Base-by-base conservation (phyloP, 2,113 vertebrate species). In the Opisthocomus hoazin region DNA sequence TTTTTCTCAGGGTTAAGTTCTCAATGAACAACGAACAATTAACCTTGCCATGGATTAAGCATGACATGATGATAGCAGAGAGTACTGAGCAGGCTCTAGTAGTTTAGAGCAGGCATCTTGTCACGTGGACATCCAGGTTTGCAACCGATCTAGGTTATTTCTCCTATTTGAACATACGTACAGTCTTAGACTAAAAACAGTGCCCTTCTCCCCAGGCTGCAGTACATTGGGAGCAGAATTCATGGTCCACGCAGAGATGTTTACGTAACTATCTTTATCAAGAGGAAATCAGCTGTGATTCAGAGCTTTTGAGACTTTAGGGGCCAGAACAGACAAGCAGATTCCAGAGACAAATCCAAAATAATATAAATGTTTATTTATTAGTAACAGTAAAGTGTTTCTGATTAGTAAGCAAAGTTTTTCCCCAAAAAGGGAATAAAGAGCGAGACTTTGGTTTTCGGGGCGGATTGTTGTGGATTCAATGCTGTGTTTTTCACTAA, bases 1-100 rank as follows among this genome's bases (percentile, higher is more conserved):
- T n/a, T 86, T 73, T 81, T 37, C 50, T 79, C 48, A 37, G 53
- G 56, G 37, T 50, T 85, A 85, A 66, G 45, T 91, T 89, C 82
- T 95, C 84, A 84, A 65, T 83, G 95, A 93, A 87, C 89, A 87
- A 65, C 23, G 41, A 85, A 39, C 30, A 87, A 73, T 90, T 24
- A 87, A 66, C 58, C 46, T 76, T 75, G 41, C 22, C n/a, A 63
- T 32, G 2, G 2, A 76, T 57, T 66, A 54, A 85, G 39, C 22
- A 10, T 17, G 37, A 53, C 17, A 34, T 1, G 9, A 30, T 39
- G 36, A 61, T 23, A 57, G 65, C 69, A 78, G 22, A 41, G 32
- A 63, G 18, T 20, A 39, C 4, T 39, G 29, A 74, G n/a, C 18
- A 36, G 39, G 30, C 30, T 75, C 53, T 46, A 50, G 43, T 24